Evolutionary conservation across 2,113 vertebrate species (phyloP), one percentile per base, ranked within the genome.

Genomic region (Aegithalos caudatus): DNA sequence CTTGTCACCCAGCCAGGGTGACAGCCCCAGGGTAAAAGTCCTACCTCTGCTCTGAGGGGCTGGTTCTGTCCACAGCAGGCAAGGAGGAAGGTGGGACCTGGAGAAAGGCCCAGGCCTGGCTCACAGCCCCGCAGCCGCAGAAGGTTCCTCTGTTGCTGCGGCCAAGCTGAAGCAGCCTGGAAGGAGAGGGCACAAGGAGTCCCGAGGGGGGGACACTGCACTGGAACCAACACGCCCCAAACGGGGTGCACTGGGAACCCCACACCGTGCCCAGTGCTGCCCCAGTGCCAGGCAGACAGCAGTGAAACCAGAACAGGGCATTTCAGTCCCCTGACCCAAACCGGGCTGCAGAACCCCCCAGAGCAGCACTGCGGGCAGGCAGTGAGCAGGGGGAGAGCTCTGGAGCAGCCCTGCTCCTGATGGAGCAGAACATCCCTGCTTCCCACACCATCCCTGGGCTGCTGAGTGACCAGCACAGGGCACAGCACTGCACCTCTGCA

Each of bases 221-320:
- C 51, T 58, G 29, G 20, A 28, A 15, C 65, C 33, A 60, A 6
- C n/a, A 35, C 10, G 4, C 2, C 3, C 24, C 42, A 60, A 51
- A 60, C 3, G 8, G 31, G 29, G 15, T 6, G 10, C 45, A 7
- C 33, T 18, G 50, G n/a, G 51, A 79, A 2, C 13, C 42, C 40
- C 33, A 4, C 1, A 0, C 3, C 1, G 3, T 25, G 29, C 31
- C 25, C 10, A 0, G 57, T 4, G 53, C 66, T 64, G 31, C 9
- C 33, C 54, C 3, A 2, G 15, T 17, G 50, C 33, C 51, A 9
- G 70, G 35, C 6, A 5, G 27, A 25, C 10, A 57, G 69, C 31
- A 33, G 37, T 1, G 21, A 40, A 44, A 48, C 12, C 10, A 11
- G 20, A 67, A 62, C 0, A 13, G 0, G 0, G 37, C 14, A 64